Evolutionary conservation across 2,888 invertebrate species (phyloP).

Genomic region (Endotricha flammealis): DNA sequence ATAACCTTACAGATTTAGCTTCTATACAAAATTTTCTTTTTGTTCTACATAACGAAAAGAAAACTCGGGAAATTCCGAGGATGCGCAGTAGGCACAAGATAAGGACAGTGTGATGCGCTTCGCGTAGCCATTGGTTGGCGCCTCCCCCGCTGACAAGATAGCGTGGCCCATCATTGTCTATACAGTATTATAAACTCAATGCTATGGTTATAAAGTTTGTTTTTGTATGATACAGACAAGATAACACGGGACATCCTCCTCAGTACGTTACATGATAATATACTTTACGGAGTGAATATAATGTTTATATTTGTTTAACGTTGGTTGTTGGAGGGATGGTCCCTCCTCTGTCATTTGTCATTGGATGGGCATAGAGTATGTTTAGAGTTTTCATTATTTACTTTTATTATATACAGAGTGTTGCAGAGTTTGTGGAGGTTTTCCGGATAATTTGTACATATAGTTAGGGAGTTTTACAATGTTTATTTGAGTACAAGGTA

Average conservation of each 20-base stretch:
- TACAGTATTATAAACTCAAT: slow-evolving; percentile 23
- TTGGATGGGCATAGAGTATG: slow-evolving; percentile 69
- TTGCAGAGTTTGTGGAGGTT: slow-evolving; percentile 14
- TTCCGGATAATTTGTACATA: too few relatives aligned
- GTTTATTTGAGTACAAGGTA: too few relatives aligned
- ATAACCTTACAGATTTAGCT: too few relatives aligned
- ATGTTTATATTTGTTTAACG: slow-evolving; percentile 32
- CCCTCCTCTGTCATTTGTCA: slow-evolving; percentile 71
- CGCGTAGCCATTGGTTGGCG: slow-evolving; percentile 59
- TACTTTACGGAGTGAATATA: slow-evolving; percentile 16
- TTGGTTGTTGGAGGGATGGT: slow-evolving; percentile 56
- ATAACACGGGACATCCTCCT: slow-evolving; percentile 69
- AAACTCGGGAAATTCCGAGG: slow-evolving; percentile 22
- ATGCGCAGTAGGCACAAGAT: slow-evolving; percentile 64
- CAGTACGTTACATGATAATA: slow-evolving; percentile 27
- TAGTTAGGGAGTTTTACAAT: too few relatives aligned
- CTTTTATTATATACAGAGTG: slow-evolving; percentile 40
- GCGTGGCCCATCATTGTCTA: slow-evolving; percentile 65
- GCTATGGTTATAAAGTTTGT: slow-evolving; percentile 2
- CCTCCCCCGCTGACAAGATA: slow-evolving; percentile 76
- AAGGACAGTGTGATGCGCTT: slow-evolving; percentile 68
- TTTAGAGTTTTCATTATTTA: slow-evolving; percentile 72
- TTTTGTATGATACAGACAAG: slow-evolving; percentile 45
- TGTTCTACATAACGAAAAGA: slow-evolving; percentile 2
- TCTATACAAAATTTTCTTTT: not conserved